Conservation (phyloP, 2,113 vertebrate species). For the Antennarius striatus region DNA sequence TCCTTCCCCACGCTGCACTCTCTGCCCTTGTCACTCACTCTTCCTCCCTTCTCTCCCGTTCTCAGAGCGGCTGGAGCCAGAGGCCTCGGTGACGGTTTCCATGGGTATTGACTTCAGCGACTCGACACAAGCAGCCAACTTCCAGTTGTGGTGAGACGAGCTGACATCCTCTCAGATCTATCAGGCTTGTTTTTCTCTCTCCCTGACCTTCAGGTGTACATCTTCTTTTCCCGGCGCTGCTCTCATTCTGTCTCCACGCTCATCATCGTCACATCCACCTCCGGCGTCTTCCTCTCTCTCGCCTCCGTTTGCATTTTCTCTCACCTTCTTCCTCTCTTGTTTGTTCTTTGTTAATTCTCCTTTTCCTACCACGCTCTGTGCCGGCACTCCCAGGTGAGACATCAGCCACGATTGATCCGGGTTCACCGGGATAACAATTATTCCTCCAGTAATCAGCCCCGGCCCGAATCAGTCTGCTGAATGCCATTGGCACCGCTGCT, state of each 20-base stretch:
- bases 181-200: not conserved
- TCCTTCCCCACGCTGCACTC: conserved; percentile 43
- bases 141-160: conserved; percentile 92
- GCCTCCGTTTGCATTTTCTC: conserved; percentile 8
- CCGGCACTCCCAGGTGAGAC: conserved; percentile 84
- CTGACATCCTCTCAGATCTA: conserved; percentile 26
- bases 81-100: conserved; percentile 86
- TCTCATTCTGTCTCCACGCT: not conserved
- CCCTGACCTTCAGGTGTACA: conserved; percentile 4
- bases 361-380: conserved; percentile 64
- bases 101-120: conserved; percentile 97
- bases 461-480: conserved; percentile 92
- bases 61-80: conserved; percentile 88
- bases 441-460: conserved; percentile 94
- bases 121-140: conserved; percentile 93
- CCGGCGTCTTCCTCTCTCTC: not conserved
- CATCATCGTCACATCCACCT: not conserved
- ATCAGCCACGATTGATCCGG: conserved; percentile 92
- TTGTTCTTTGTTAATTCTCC: conserved; percentile 45
- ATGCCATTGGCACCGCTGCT: conserved; percentile 86
- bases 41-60: conserved; percentile 35
- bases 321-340: conserved; percentile 66
- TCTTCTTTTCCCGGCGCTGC: conserved; percentile 15
- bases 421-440: conserved; percentile 96
- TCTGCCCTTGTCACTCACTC: conserved; percentile 70